A percentile compares a stretch with the other conserved stretches of the same genome.
Evolutionary conservation across 2,888 invertebrate species (phyloP).

Genomic region (Campoplex capitator): DNA sequence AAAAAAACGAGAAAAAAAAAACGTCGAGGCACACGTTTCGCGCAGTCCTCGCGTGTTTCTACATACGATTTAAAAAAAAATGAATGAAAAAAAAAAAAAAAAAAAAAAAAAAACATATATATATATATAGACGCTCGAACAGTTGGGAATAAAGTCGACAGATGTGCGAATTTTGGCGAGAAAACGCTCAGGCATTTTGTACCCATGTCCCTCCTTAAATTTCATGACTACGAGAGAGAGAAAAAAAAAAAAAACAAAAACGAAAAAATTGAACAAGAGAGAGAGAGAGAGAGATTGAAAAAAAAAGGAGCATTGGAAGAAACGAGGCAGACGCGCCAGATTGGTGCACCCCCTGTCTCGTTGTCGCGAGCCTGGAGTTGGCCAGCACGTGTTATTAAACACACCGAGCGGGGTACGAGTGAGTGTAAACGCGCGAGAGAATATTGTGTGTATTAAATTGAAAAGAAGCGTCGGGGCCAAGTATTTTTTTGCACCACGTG

Average conservation of each 20-base stretch:
- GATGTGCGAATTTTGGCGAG: constrained; percentile 55
- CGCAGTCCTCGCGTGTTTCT: constrained; percentile 1
- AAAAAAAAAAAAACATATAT: not conserved
- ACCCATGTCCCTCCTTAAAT: constrained; percentile 20
- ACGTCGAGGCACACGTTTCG: not conserved
- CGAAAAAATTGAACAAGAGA: not conserved
- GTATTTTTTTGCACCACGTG: constrained; percentile 56
- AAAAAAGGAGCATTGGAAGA: constrained; percentile 46
- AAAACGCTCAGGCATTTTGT: constrained; percentile 12
- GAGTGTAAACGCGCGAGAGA: not conserved
- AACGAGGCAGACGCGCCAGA: constrained; percentile 61
- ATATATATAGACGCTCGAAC: not conserved
- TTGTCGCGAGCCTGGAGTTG: constrained; percentile 64
- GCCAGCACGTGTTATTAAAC: constrained; percentile 59
- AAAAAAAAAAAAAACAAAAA: constrained; percentile 10
- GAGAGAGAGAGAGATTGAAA: not conserved
- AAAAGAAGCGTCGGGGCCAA: not conserved
- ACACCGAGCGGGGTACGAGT: not conserved
- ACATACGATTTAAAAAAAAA: not conserved
- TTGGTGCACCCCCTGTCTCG: constrained; percentile 62
- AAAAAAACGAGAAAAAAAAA: not conserved
- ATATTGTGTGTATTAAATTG: not conserved
- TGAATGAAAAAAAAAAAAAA: too few species aligned
- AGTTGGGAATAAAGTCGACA: constrained; percentile 40
- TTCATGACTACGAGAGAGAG: constrained; percentile 2